A percentile compares a stretch with the other conserved stretches of the same genome.
phyloP scores from a whole-genome alignment of 1,140 invertebrate genomes.

The Octopus sinensis region DNA sequence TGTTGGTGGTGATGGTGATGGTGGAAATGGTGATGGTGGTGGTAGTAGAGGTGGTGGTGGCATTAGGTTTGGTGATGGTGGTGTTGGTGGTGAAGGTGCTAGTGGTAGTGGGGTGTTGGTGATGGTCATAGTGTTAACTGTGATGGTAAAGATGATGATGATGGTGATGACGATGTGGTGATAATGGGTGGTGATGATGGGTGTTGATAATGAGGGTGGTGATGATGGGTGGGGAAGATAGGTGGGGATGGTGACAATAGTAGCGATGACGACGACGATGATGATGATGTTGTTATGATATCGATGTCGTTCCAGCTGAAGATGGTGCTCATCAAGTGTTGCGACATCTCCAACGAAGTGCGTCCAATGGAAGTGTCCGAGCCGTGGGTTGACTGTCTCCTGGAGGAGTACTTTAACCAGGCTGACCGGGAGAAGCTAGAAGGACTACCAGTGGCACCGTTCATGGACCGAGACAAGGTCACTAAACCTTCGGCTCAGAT shows the following conservation, averaged over 20 bases:
- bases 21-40: no score
- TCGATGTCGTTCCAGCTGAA: slow-evolving; percentile 45
- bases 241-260: background rate
- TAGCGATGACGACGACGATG: slow-evolving; percentile 12
- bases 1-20: no score
- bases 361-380: slow-evolving; percentile 58
- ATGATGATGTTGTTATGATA: background rate
- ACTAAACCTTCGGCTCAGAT: slow-evolving; percentile 59
- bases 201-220: no score
- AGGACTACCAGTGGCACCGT: slow-evolving; percentile 58
- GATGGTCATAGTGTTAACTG: no score
- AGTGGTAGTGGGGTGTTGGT: no score
- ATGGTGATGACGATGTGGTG: no score
- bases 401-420: slow-evolving; percentile 60
- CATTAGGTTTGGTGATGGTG: no score
- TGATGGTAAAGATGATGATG: no score
- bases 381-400: slow-evolving; percentile 58
- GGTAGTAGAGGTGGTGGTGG: no score
- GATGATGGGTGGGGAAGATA: no score
- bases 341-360: slow-evolving; percentile 60
- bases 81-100: no score
- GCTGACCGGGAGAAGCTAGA: slow-evolving; percentile 57
- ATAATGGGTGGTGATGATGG: no score
- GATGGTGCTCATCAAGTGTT: slow-evolving; percentile 59
- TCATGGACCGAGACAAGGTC: slow-evolving; percentile 60